phyloP scores from a whole-genome alignment of 2,888 invertebrate species.

The Merodon equestris region DNA sequence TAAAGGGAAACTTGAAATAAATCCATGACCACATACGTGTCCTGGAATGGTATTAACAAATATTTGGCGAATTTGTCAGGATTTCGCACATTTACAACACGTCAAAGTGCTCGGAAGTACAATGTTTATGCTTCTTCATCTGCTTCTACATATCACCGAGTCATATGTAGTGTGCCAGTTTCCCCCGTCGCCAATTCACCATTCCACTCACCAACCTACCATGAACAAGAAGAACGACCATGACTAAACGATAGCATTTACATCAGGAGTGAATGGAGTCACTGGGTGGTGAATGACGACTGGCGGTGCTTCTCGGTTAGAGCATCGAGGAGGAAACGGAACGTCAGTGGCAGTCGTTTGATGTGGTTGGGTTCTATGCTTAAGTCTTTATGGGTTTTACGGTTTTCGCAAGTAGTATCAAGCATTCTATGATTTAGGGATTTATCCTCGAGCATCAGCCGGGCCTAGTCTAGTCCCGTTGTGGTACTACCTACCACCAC shows the following conservation, averaged over 20 bases:
- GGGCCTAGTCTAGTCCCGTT: conserved; percentile 12
- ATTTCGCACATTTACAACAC: conserved; percentile 60
- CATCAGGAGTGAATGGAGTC: no score
- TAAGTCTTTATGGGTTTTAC: conserved; percentile 58
- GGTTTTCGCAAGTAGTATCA: conserved; percentile 40
- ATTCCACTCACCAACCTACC: not conserved
- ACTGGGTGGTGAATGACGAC: no score
- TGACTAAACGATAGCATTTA: no score
- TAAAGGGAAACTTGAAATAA: no score
- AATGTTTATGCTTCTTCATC: conserved; percentile 43
- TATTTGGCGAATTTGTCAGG: conserved; percentile 53
- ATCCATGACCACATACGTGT: conserved; percentile 9
- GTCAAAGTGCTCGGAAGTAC: conserved; percentile 50
- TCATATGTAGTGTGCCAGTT: not conserved
- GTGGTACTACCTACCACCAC: no score
- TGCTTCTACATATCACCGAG: not conserved
- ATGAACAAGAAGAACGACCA: not conserved
- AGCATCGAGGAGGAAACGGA: conserved; percentile 48
- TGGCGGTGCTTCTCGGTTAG: no score
- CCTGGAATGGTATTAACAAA: conserved; percentile 34
- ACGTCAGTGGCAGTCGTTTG: conserved; percentile 56
- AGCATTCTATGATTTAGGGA: conserved; percentile 58
- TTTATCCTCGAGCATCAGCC: conserved; percentile 23
- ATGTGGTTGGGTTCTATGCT: conserved; percentile 55
- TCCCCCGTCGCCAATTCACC: no score